Base-by-base conservation (phyloP, 2,888 invertebrate species). In the Tetramorium bicarinatum region DNA sequence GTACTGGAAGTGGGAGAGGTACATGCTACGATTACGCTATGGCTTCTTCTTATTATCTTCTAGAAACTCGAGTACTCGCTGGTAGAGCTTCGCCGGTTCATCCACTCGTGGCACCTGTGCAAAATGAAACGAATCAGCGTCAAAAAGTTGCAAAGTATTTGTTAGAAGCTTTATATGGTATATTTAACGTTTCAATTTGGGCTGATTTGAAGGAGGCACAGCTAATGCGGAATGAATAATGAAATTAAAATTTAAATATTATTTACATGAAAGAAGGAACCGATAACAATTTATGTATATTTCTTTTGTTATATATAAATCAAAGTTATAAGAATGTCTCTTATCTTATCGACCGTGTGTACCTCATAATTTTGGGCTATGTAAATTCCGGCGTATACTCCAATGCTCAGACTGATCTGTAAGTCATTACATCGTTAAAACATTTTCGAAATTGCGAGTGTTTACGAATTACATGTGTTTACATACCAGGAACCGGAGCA, bases 91-190 rank as follows among this genome's bases (percentile, higher is more conserved):
- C 85, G 95, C 95, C 4, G 98, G 99, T 90, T 98, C 97, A 95
- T 98, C 98, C 7, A 98, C 97, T 94, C 97, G 96, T 9, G 98
- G 98, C 87, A 98, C 96, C 98, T 98, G 95, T 82, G 95, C 95
- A 87, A 87, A 87, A 34, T 34, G 4, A 79, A 59, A 15, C 11
- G 1, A 59, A 21, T 29, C 64, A 61, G 18, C 13, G 62, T 29
- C 8, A 21, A 44, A 44, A 2, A 41, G 38, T n/a, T n/a, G 7
- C 47, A 74, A 29, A 74, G 15, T 74, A n/a, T 0, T 47, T 25
- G 29, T 56, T 11, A 44, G 15, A 2, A 56, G 7, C 13, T 15
- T 21, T n/a, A 29, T 61, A 59, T 21, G 3, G 15, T 2, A n/a
- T 2, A 52, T 18, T 52, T 8, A 52, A 38, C 8, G 2, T 49